Evolutionary conservation across 1,140 invertebrate species (phyloP).

Genomic region (Berghia stephanieae): DNA sequence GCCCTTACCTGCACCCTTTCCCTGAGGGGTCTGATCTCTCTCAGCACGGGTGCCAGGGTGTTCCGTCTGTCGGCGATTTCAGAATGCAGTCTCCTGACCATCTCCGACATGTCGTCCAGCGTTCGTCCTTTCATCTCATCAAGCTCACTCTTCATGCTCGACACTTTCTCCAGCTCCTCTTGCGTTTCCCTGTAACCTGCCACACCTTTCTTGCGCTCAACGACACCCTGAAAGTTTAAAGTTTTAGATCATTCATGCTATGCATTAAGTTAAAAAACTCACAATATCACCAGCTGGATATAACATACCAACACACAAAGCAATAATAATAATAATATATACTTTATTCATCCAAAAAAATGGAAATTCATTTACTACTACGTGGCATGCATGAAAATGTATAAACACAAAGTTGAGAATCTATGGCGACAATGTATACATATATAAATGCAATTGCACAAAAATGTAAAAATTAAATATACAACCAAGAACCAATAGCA

Average conservation of each 20-base stretch:
- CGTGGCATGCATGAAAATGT: too few species aligned
- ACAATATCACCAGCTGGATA: too few species aligned
- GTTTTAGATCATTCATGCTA: background rate
- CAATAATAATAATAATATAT: too few species aligned
- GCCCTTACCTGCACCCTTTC: conserved; percentile 69
- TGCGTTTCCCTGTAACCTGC: conserved; percentile 69
- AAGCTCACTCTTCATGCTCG: conserved; percentile 69
- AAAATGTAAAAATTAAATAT: background rate
- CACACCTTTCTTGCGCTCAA: conserved; percentile 69
- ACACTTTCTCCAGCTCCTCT: conserved; percentile 72
- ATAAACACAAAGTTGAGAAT: too few species aligned
- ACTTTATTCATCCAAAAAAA: too few species aligned
- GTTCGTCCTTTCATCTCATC: conserved; percentile 72
- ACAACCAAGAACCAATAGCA: too few species aligned
- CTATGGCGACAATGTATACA: too few species aligned
- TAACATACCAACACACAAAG: too few species aligned
- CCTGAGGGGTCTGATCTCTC: conserved; percentile 73
- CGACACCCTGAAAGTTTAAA: conserved; percentile 45
- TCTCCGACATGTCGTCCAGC: conserved; percentile 71
- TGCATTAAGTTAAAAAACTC: too few species aligned
- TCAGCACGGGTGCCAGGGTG: conserved; percentile 74
- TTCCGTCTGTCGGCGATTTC: conserved; percentile 72
- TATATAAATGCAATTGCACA: background rate
- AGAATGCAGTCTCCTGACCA: conserved; percentile 70
- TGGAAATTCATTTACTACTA: too few species aligned